Base-by-base conservation (phyloP, 2,113 vertebrate genomes). In the Brachyistius frenatus region DNA sequence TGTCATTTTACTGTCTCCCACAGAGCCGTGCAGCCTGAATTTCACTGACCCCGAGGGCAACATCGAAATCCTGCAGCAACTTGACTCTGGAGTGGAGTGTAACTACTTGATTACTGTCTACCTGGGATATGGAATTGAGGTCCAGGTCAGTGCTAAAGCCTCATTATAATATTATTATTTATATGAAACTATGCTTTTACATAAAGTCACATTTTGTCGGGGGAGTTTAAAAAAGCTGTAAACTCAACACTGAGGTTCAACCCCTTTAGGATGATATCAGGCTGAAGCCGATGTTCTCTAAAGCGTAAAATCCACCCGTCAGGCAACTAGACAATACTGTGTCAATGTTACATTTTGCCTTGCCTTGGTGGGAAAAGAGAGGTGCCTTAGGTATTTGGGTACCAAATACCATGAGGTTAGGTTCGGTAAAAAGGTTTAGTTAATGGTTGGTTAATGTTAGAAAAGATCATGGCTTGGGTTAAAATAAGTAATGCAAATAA, bases 111-210 rank as follows among this genome's bases (percentile, higher is more conserved):
- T 99, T 81, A 97, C 96, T 0, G 97, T 99, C 78, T 99, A 98
- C 81, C 95, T 97, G 9, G 97, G 98, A 84, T 99, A 97, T 0
- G 98, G 98, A 0, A 96, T 99, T 41, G 98, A 99, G 92, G 95
- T 99, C 89, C 97, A 99, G 97, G 98, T 99, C 72, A 95, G 94
- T 90, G 87, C 76, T 53, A 10, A 39, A 65, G 8, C 16, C n/a
- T 78, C 39, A 55, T 6, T 23, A 8, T 58, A 23, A 23, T 23
- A 23, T 23, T 23, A 23, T 23, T 23, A 23, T 23, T 44, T 10
- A 62, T 23, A 49, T 46, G 13, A 36, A 52, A 66, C 5, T 14
- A 69, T 52, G 44, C 4, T 10, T 53, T 56, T 9, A 54, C 10
- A n/a, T 23, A 14, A 73, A 31, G 33, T 65, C 23, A 23, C 23